Percentiles rank a stretch among this genome's conserved stretches.
Conservation (phyloP, 2,888 invertebrate genomes). For the Eledona agricola region DNA sequence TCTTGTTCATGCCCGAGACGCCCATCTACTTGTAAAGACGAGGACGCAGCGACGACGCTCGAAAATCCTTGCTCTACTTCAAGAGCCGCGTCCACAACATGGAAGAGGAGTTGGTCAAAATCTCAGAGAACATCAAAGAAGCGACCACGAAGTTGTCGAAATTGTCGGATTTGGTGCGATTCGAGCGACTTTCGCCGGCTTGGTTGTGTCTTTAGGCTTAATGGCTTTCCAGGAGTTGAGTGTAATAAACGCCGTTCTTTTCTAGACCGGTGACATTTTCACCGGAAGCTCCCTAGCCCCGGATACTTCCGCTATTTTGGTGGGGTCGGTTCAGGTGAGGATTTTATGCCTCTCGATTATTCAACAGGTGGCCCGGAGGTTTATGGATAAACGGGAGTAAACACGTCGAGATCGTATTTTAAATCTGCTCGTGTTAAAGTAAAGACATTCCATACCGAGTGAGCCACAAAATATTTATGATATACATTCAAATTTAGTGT, state of each 20-base stretch:
- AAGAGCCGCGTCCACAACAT: slow-evolving; percentile 65
- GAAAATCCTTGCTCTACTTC: slow-evolving; percentile 23
- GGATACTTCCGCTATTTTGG: slow-evolving; percentile 59
- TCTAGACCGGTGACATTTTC: slow-evolving; percentile 58
- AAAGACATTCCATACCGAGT: no score
- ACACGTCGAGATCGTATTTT: slow-evolving; percentile 10
- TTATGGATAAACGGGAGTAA: slow-evolving; percentile 19
- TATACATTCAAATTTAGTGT: no score
- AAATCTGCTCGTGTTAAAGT: slow-evolving; percentile 6
- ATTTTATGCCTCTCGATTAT: slow-evolving; percentile 29
- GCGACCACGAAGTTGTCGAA: slow-evolving; percentile 62
- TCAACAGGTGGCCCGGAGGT: slow-evolving; percentile 22
- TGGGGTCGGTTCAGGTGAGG: slow-evolving; percentile 60
- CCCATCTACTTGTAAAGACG: slow-evolving; percentile 71
- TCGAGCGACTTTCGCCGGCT: slow-evolving; percentile 48
- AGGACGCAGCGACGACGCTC: slow-evolving; percentile 57
- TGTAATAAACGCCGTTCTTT: slow-evolving; percentile 59
- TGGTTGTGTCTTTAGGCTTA: slow-evolving; percentile 57
- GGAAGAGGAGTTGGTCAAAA: slow-evolving; percentile 65
- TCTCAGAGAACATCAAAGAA: slow-evolving; percentile 64
- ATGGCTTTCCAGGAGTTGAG: slow-evolving; percentile 63
- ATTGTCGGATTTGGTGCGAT: slow-evolving; percentile 59
- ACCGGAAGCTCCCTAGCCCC: slow-evolving; percentile 52
- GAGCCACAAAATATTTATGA: no score
- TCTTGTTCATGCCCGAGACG: slow-evolving; percentile 77